These are phyloP conservation scores for Petroica traversi DNA, from an alignment of 2,113 vertebrate species.

Conservation along the genomic window DNA sequence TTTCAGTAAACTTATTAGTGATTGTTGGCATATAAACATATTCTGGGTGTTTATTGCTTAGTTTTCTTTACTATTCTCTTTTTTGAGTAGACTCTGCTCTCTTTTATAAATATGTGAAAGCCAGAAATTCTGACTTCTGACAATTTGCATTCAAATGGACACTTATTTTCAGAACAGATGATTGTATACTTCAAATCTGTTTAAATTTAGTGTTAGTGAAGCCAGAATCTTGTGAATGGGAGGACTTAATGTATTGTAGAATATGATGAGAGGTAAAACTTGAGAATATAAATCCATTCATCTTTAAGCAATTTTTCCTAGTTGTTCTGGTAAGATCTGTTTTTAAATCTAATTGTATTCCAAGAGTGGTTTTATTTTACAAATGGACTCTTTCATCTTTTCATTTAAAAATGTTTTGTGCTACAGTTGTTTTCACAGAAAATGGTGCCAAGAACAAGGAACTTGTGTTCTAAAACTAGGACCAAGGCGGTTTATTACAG, in stretches of 20 bases:
- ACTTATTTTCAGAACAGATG: constrained; percentile 3
- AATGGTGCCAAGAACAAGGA: background rate
- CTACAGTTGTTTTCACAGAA: background rate
- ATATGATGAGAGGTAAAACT: background rate
- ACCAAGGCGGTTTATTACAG: background rate
- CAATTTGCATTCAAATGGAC: constrained; percentile 33
- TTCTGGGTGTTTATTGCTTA: constrained; percentile 11
- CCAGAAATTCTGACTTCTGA: background rate
- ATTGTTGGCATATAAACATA: background rate
- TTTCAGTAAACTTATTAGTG: constrained; percentile 21
- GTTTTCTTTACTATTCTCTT: background rate
- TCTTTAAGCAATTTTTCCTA: background rate
- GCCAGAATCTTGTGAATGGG: background rate
- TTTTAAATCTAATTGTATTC: background rate
- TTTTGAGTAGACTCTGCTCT: background rate
- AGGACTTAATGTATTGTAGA: background rate
- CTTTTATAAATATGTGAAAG: constrained; percentile 1
- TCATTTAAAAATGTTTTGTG: background rate
- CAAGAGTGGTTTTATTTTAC: background rate
- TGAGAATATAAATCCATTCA: constrained; percentile 9
- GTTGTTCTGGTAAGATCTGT: background rate
- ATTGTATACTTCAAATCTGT: background rate
- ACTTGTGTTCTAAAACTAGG: background rate
- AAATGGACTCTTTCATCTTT: constrained; percentile 7
- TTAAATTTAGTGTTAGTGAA: constrained; percentile 27